Base-by-base conservation (phyloP, 2,113 vertebrate species). In the Sturnira hondurensis region DNA sequence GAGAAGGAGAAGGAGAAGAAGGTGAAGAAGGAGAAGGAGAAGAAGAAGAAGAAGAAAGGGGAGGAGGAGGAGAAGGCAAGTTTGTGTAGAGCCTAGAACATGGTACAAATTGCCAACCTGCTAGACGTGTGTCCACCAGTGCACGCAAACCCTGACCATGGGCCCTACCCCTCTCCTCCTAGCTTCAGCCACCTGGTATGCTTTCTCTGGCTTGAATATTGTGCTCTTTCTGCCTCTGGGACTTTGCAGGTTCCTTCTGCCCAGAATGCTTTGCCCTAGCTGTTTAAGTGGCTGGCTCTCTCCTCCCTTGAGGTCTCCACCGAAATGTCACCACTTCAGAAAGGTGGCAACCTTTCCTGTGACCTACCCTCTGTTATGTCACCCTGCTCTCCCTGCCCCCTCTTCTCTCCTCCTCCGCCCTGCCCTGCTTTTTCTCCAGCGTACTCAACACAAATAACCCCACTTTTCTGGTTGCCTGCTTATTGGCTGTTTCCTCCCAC, bases 51-150 rank as follows among this genome's bases (percentile, higher is more conserved):
- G 61, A 45, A 70, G 61, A 28, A 56, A 5, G 47, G 15, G 47
- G 14, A 50, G 12, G 14, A 50, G 47, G 14, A 50, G 47, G 8
- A 14, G 13, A 41, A 47, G 45, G 68, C 56, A 16, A 33, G 38
- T 16, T 15, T 2, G 26, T 50, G 67, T 24, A 26, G 73, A 54
- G 31, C 74, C 22, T 10, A 17, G 82, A 14, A 3, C 1, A 36
- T 0, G 0, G 43, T 26, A 6, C 6, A 36, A 80, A 54, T 33
- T 15, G 13, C 70, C 36, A 36, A 71, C n/a, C 3, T 0, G 4
- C 26, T 36, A 68, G 47, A 56, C 67, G 10, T 4, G 28, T 26
- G 76, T 74, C 81, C 71, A 41, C 26, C 43, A 33, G 52, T 6
- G 54, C 31, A 33, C 14, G 19, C 33, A 38, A 47, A 67, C 24